Base-by-base conservation (phyloP, 2,888 invertebrate genomes). In the Brachypterus glaber region DNA sequence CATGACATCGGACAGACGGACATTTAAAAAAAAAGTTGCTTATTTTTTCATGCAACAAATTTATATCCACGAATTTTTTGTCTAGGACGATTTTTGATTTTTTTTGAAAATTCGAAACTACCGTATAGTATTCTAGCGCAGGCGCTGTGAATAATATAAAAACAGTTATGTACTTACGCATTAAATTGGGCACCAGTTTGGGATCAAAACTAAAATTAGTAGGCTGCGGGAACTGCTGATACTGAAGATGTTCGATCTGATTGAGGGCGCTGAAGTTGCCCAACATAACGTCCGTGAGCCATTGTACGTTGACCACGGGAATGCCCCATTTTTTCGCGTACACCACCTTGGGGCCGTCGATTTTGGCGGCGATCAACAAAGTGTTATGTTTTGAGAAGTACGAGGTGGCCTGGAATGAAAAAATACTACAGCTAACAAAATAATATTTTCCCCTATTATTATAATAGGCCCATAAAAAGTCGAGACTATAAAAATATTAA, bases 301-400 rank as follows among this genome's bases (percentile, higher is more conserved):
- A 96, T 49, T 87, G 81, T 1, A 88, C 82, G 59, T 92, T 96
- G 0, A 97, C 93, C 2, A 90, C 80, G 1, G 90, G 88, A 25
- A 86, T 82, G 53, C 80, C 82, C 90, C 91, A 93, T 60, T 95
- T 92, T 33, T 86, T 76, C 1, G 97, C 96, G 51, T 87, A 87
- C 44, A 78, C 72, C 64, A 82, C 90, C 66, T 97, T 97, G 47
- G 73, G 73, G 14, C 93, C 93, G 45, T 91, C 90, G 0, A 82
- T 77, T 48, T 88, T 88, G 48, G 80, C 77, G 60, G 82, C 80
- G 43, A 87, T 72, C 37, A 87, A 63, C 33, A 87, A 72, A 0
- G 85, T 85, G 63, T 86, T 87, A 59, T 86, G 82, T 44, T 78
- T 77, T 1, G 82, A 81, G 59, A 86, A 76, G 64, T 85, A 86